These are phyloP conservation scores for Atrina japonica DNA, from an alignment of 2,888 invertebrate genomes.

Conservation along the genomic window DNA sequence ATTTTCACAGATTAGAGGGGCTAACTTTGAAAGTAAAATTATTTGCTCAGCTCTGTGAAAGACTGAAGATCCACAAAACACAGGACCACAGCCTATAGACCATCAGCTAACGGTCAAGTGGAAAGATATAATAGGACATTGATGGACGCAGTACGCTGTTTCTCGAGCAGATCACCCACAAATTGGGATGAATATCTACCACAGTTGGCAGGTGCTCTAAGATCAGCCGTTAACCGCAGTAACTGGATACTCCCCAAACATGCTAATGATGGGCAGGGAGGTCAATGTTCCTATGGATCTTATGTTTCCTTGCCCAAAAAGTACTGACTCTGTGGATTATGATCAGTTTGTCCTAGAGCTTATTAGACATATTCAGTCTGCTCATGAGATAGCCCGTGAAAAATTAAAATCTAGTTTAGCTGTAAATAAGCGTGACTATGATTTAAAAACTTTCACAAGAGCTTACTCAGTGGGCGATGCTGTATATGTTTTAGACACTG, in stretches of 20 bases:
- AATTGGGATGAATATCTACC: conserved; percentile 44
- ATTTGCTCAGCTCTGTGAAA: conserved; percentile 36
- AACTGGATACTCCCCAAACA: conserved; percentile 47
- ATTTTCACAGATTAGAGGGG: conserved; percentile 40
- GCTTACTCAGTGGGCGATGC: conserved; percentile 15
- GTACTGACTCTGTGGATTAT: background rate
- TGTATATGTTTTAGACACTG: conserved; percentile 16
- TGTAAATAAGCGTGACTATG: conserved; percentile 35
- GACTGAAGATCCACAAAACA: conserved; percentile 34
- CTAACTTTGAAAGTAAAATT: conserved; percentile 39
- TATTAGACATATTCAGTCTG: conserved; percentile 1
- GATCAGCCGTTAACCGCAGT: conserved; percentile 38
- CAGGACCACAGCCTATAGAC: conserved; percentile 43
- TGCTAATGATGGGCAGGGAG: conserved; percentile 46
- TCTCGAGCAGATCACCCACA: conserved; percentile 28
- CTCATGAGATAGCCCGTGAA: conserved; percentile 37
- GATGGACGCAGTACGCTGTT: conserved; percentile 40
- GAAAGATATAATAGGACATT: conserved; percentile 32
- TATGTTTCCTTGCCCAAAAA: conserved; percentile 20
- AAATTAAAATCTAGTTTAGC: conserved; percentile 13
- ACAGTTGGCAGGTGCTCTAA: conserved; percentile 23
- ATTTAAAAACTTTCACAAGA: background rate
- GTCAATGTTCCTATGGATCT: conserved; percentile 35
- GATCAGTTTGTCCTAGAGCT: conserved; percentile 23
- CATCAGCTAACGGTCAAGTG: conserved; percentile 43